Evolutionary conservation across 2,888 invertebrate genomes (phyloP), one percentile per base, ranked within the genome.

Genomic region (Uloborus plumipes): DNA sequence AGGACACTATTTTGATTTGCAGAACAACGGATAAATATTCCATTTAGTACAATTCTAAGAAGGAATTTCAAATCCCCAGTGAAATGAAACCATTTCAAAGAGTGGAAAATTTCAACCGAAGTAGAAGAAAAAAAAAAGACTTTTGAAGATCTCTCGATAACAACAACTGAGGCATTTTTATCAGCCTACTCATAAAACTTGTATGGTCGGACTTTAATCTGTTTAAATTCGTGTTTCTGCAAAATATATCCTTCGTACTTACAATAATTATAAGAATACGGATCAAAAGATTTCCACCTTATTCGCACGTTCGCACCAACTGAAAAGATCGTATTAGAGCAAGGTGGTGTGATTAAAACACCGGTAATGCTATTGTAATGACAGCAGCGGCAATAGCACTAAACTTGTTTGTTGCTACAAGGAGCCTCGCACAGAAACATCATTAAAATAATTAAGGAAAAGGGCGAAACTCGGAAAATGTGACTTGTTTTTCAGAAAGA

Each of bases 401-500:
- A 81, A 81, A 81, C 80, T 81, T 81, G 74, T 81, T 81, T 81
- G 80, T 74, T 74, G 65, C 74, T 73, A 55, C 53, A 73, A 59
- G 50, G 72, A 64, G 22, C 78, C 20, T 59, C 61, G 53, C 47
- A 55, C 66, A 79, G 79, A 79, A 81, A 70, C 80, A 74, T 81
- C 80, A 81, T 81, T 81, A 81, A 81, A 81, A 81, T 81, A 81
- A 81, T 81, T 81, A 81, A 81, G 80, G 80, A 81, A 81, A 73
- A 81, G 80, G 39, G 80, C 80, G 80, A 74, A 81, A 81, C 80
- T 74, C 73, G 70, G 80, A 70, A 74, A 81, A 81, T 74, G 74
- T 74, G 80, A 81, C 74, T 70, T 81, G 80, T 81, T 81, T 81
- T 81, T 81, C 80, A 74, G 80, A 81, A 81, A 81, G 80, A 81